Percentiles rank a stretch among this genome's conserved stretches.
phyloP scores from a whole-genome alignment of 2,797 vertebrate species.

The Triplophysa bombifrons region DNA sequence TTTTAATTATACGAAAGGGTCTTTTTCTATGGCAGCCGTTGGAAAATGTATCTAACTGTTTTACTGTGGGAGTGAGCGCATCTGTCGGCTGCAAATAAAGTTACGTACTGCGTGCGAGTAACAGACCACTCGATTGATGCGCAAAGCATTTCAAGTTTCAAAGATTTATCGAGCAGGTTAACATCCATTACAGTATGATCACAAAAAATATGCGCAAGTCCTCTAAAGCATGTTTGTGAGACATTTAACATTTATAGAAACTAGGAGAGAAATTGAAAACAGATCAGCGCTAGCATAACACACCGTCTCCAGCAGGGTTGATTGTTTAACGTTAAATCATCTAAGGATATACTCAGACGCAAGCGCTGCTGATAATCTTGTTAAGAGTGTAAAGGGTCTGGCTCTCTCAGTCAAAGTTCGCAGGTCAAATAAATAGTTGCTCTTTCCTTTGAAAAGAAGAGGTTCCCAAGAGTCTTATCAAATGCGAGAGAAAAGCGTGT shows the following conservation, averaged over 20 bases:
- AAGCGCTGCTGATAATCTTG: slow-evolving; percentile 34
- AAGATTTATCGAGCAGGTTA: background rate
- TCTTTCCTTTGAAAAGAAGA: slow-evolving; percentile 28
- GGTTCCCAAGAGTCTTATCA: slow-evolving; percentile 44
- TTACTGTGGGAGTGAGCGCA: slow-evolving; percentile 2
- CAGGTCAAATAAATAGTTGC: slow-evolving; percentile 49
- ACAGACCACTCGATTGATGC: too few relatives aligned
- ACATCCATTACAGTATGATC: slow-evolving; percentile 4
- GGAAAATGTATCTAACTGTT: slow-evolving; percentile 19
- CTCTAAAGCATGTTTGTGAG: slow-evolving; percentile 5
- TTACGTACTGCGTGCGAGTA: background rate
- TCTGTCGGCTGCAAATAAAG: background rate
- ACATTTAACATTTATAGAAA: slow-evolving; percentile 17
- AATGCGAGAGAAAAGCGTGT: background rate
- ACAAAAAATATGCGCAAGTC: background rate
- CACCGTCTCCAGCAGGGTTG: background rate
- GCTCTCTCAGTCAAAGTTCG: slow-evolving; percentile 33
- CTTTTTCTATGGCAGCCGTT: slow-evolving; percentile 35
- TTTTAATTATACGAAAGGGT: slow-evolving; percentile 58
- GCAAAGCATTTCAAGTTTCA: background rate
- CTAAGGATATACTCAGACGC: slow-evolving; percentile 30
- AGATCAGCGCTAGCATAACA: background rate
- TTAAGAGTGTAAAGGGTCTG: slow-evolving; percentile 32
- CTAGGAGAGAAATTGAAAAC: slow-evolving; percentile 8
- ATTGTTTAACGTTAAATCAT: slow-evolving; percentile 43